Conservation (phyloP, 2,888 invertebrate genomes). For the Eurois occulta region DNA sequence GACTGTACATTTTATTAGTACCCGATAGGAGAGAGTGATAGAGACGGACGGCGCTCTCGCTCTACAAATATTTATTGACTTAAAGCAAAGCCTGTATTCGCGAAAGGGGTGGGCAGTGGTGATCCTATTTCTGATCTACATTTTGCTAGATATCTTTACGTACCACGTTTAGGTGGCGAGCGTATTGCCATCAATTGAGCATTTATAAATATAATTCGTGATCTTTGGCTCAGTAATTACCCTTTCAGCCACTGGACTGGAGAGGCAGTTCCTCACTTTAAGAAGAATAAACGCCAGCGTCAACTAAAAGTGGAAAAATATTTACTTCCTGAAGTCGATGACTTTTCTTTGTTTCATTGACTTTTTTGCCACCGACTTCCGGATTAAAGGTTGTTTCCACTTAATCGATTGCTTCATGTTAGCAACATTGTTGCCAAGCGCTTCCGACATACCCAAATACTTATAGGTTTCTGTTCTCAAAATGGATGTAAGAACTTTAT, state of each 20-base stretch:
- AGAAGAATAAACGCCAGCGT: not conserved
- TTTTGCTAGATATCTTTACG: not conserved
- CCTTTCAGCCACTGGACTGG: not conserved
- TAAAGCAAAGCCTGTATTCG: not conserved
- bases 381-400: no score
- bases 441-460: no score
- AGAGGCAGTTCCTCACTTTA: not conserved
- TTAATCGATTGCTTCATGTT: no score
- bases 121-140: not conserved
- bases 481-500: no score
- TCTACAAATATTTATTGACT: not conserved
- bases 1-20: slow-evolving; percentile 2
- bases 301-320: no score
- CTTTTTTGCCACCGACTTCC: no score
- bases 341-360: no score
- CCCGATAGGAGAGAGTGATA: not conserved
- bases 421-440: no score
- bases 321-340: no score
- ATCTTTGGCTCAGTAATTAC: no score
- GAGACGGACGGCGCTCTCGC: not conserved
- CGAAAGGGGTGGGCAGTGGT: not conserved
- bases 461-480: no score
- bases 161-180: no score
- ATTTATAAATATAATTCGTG: not conserved
- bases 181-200: not conserved